A percentile compares a stretch with the other conserved stretches of the same genome.
Evolutionary conservation across 2,797 vertebrate species (phyloP).

Genomic region (Liasis olivaceus): DNA sequence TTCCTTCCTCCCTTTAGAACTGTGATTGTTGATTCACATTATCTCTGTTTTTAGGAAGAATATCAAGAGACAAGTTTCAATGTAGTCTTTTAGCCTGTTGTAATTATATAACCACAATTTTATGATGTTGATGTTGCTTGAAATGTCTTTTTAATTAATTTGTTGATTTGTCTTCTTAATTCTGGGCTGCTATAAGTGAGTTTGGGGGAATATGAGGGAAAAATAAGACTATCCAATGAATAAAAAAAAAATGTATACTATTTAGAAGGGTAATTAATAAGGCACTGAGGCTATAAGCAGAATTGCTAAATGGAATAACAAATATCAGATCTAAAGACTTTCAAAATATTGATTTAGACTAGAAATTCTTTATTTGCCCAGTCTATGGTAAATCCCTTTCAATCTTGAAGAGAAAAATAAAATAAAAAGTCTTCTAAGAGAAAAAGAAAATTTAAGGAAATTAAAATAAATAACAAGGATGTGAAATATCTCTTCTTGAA

Average conservation of each 20-base stretch:
- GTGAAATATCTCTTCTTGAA: neutral
- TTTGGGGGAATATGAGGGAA: neutral
- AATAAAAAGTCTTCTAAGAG: neutral
- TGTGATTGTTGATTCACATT: neutral
- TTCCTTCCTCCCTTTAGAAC: neutral
- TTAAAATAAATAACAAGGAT: neutral
- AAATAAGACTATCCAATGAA: neutral
- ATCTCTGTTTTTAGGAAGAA: neutral
- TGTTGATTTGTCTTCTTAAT: neutral
- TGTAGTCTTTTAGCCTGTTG: neutral
- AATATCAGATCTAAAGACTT: neutral
- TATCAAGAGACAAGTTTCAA: neutral
- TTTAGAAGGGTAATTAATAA: neutral
- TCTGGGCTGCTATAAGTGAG: neutral
- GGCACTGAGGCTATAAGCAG: neutral
- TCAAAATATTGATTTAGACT: neutral
- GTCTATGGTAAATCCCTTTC: neutral
- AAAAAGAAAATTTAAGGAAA: neutral
- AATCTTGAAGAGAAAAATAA: neutral
- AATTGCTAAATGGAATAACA: neutral
- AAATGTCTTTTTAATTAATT: neutral
- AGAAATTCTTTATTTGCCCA: neutral
- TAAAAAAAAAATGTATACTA: neutral
- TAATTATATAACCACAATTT: neutral
- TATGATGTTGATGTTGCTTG: neutral